A percentile compares a stretch with the other conserved stretches of the same genome.
Evolutionary conservation across 2,888 invertebrate genomes (phyloP).

Genomic region (Eledona agricola): DNA sequence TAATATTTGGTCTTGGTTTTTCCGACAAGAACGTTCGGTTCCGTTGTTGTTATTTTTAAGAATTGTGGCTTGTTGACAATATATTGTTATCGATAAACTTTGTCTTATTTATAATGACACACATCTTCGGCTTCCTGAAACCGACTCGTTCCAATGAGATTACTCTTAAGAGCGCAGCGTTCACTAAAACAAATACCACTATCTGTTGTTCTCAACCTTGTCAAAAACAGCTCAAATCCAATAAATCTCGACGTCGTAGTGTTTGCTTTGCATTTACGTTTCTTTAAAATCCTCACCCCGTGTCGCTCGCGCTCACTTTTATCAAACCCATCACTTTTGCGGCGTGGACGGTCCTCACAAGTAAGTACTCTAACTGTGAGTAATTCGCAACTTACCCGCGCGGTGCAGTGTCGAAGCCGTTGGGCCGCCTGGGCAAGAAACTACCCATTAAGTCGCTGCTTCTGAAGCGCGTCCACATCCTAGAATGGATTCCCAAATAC

Average conservation of each 20-base stretch:
- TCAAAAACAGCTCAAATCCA: conserved; percentile 26
- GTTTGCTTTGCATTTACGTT: conserved; percentile 21
- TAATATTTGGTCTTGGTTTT: too few species aligned
- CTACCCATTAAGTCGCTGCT: conserved; percentile 30
- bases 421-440: background rate
- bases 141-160: conserved; percentile 3
- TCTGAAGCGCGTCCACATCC: conserved; percentile 50
- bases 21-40: too few species aligned
- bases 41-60: conserved; percentile 18
- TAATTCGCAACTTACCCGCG: background rate
- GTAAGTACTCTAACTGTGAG: conserved; percentile 5
- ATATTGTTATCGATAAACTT: conserved; percentile 24
- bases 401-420: conserved; percentile 26
- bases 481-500: conserved; percentile 75
- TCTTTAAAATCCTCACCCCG: conserved; percentile 19
- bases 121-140: conserved; percentile 4
- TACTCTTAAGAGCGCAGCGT: conserved; percentile 2
- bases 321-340: too few species aligned
- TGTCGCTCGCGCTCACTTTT: conserved; percentile 2
- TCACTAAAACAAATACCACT: conserved; percentile 30
- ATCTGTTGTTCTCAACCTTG: conserved; percentile 32
- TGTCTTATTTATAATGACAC: conserved; percentile 10
- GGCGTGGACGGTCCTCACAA: conserved; percentile 4
- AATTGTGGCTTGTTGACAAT: conserved; percentile 38
- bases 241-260: conserved; percentile 29